Base-by-base conservation (phyloP, 2,113 vertebrate genomes). In the Erythrocercus mccallii region DNA sequence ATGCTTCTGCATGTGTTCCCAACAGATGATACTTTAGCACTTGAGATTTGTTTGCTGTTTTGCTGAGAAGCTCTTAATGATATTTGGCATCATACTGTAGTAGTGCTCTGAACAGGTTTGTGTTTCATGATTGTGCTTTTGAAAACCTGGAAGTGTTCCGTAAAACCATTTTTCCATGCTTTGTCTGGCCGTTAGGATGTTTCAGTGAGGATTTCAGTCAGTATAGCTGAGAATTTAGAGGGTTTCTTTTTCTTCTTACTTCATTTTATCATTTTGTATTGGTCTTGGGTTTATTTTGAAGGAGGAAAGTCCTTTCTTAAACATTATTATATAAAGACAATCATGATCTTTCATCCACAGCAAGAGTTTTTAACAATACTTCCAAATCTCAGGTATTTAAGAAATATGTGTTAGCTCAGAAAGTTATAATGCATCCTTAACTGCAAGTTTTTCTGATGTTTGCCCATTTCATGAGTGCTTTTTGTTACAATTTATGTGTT, bases 31-130 rank as follows among this genome's bases (percentile, higher is more conserved):
- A 40, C 53, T 86, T 95, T 82, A 92, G 77, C 77, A 65, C 57
- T 94, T 81, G 76, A 86, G 81, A 73, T 82, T 88, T 89, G 61
- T 69, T 92, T 89, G 38, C 65, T 91, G 21, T 81, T 92, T 85
- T 86, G 33, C 72, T 91, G 68, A 81, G 72, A 90, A 88, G 44
- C 51, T 70, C 44, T 81, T 90, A 86, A 64, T 74, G 37, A n/a
- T 83, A 60, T 69, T 86, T 90, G 72, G 72, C 73, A 64, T 83
- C 48, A 27, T 64, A 79, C 45, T 2, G 2, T 35, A 78, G 88
- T 53, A 40, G 25, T 76, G 50, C 38, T 93, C 54, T 68, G 86
- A 82, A 86, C 80, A 85, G 53, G 38, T 58, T 91, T 92, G 42
- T 81, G 51, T 73, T 74, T 86, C 65, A 11, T 64, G 37, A 47